phyloP scores from a whole-genome alignment of 2,113 vertebrate species.

The Charina bottae region DNA sequence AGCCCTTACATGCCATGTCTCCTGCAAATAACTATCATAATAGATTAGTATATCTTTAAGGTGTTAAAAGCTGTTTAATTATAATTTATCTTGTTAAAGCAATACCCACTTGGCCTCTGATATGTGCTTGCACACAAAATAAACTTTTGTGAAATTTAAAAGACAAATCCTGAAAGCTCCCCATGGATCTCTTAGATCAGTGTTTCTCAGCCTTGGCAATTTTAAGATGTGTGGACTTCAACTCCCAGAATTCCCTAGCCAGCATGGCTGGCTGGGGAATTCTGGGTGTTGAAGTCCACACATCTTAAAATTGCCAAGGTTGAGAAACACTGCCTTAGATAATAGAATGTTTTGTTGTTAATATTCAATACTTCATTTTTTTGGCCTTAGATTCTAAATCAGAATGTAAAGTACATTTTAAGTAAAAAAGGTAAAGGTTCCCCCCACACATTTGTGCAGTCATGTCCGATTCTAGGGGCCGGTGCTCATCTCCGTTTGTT shows the following conservation, averaged over 20 bases:
- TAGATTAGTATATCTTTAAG: neutral
- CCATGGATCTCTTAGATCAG: neutral
- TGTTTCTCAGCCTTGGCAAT: too few relatives aligned
- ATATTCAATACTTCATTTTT: neutral
- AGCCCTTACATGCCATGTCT: neutral
- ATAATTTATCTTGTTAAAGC: neutral
- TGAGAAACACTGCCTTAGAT: neutral
- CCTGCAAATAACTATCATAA: neutral
- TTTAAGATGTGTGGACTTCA: too few relatives aligned
- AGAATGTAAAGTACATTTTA: neutral
- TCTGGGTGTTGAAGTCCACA: too few relatives aligned
- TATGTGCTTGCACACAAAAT: neutral
- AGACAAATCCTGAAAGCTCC: neutral
- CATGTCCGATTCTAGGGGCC: too few relatives aligned
- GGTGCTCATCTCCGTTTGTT: too few relatives aligned
- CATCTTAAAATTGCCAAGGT: too few relatives aligned
- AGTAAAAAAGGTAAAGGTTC: too few relatives aligned
- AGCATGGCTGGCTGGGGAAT: too few relatives aligned
- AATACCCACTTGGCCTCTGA: neutral
- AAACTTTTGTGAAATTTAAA: neutral
- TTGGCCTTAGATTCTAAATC: slow-evolving; percentile 9
- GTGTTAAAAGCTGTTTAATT: neutral
- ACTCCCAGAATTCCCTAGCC: too few relatives aligned
- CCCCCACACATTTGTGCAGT: too few relatives aligned
- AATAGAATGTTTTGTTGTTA: neutral